Evolutionary conservation across 1,140 invertebrate species (phyloP), one percentile per base, ranked within the genome.

Genomic region (Zaprionus taronus): DNA sequence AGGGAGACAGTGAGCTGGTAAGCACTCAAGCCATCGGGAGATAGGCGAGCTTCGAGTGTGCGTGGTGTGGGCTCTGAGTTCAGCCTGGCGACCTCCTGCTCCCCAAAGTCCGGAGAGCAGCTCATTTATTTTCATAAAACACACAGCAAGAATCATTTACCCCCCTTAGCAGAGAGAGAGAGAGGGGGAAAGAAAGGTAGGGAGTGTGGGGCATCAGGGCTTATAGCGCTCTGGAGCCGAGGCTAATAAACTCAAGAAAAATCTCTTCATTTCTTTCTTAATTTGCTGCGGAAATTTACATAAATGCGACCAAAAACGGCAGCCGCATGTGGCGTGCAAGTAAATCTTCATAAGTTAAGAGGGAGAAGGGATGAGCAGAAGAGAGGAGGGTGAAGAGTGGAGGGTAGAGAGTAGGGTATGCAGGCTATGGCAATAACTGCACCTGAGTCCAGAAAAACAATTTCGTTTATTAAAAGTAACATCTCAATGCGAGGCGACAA

Each of bases 111-210:
- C 15, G 15, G 17, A 57, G 24, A 62, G 70, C 79, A 82, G 81
- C 85, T 90, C 86, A 90, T 90, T 90, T 91, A 85, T 90, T 80
- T 83, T 80, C 86, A 85, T 90, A 90, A 90, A 89, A 81, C 73
- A 87, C 72, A 57, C 64, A 78, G 61, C 58, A 57, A 83, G 76
- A 71, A 72, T 79, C 65, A 79, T 79, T 76, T 76, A 67, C 71
- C 53, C 66, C 14, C 36, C 20, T 15, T 11, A 34, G 31, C 14
- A 22, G 31, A 38, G 34, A 6, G 28, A 7, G 28, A 28, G 2
- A 12, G 17, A 14, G 17, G 26, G 51, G 36, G 44, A n/a, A 4
- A 5, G 9, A 28, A 17, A 14, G 15, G n/a, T n/a, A n/a, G 5
- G 11, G 22, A 36, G 11, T n/a, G 31, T 4, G 20, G 26, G 5